Evolutionary conservation across 2,797 vertebrate species (phyloP).

Genomic region (Anabas testudineus): DNA sequence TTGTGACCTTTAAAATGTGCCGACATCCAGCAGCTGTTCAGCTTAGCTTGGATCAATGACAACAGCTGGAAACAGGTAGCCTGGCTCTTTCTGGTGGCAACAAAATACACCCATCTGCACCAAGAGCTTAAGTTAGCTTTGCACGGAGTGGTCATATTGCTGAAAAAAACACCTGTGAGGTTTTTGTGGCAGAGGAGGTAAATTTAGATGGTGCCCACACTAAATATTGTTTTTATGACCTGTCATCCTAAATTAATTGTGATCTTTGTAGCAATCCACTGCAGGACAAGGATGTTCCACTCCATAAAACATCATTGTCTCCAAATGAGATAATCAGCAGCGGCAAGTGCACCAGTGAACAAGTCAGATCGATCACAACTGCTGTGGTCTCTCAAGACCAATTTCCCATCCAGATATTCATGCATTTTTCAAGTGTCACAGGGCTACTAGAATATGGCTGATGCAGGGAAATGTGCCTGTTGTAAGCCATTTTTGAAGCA

Average conservation of each 20-base stretch:
- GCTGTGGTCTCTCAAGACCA: constrained; percentile 60
- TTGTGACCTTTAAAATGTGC: neutral
- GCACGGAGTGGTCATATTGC: neutral
- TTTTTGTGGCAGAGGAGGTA: constrained; percentile 16
- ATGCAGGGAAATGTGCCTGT: constrained; percentile 46
- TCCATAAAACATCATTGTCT: constrained; percentile 56
- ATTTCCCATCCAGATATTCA: constrained; percentile 75
- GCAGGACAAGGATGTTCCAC: constrained; percentile 26
- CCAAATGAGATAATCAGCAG: constrained; percentile 53
- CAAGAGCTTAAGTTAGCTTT: too few relatives aligned
- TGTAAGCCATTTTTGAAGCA: constrained; percentile 37
- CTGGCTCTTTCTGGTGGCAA: neutral
- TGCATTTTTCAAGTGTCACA: constrained; percentile 56
- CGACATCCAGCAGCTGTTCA: too few relatives aligned
- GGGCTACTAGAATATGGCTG: constrained; percentile 43
- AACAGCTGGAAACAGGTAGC: neutral
- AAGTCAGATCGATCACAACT: constrained; percentile 43
- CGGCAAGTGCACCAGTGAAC: constrained; percentile 32
- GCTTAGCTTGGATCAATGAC: too few relatives aligned
- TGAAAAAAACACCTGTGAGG: constrained; percentile 24
- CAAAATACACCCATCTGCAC: too few relatives aligned
- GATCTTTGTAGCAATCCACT: constrained; percentile 22
- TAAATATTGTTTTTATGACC: constrained; percentile 50
- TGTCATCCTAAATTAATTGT: constrained; percentile 30
- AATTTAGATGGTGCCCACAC: neutral